Conservation (phyloP, 1,140 invertebrate species). For the Formica exsecta region DNA sequence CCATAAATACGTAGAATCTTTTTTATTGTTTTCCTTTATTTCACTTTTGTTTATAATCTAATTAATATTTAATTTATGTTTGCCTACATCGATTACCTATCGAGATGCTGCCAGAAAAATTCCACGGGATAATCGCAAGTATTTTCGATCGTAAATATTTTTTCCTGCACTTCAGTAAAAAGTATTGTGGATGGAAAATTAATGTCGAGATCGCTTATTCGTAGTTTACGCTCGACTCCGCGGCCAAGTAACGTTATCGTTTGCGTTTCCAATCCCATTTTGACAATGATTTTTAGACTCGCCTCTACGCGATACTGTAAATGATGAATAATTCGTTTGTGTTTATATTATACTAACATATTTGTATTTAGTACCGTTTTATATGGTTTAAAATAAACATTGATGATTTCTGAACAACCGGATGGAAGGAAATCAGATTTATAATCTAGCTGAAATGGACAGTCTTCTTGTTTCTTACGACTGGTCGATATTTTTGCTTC, state of each 20-base stretch:
- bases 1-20: background rate
- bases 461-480: constrained; percentile 55
- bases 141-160: constrained; percentile 82
- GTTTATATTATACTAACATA: background rate
- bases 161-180: constrained; percentile 73
- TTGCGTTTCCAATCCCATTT: constrained; percentile 73
- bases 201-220: constrained; percentile 76
- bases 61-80: constrained; percentile 12
- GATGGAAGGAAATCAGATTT: constrained; percentile 54
- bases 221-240: constrained; percentile 81
- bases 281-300: constrained; percentile 79
- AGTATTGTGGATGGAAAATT: constrained; percentile 81
- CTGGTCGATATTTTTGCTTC: constrained; percentile 69
- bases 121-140: constrained; percentile 80
- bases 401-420: constrained; percentile 66
- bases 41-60: background rate
- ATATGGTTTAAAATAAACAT: constrained; percentile 76
- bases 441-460: constrained; percentile 71
- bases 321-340: background rate
- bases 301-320: constrained; percentile 74
- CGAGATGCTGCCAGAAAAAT: constrained; percentile 85
- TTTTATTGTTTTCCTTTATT: background rate
- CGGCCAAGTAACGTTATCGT: constrained; percentile 78
- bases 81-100: constrained; percentile 77
- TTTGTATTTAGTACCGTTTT: constrained; percentile 65